Base-by-base conservation (phyloP, 64 coral and sea anemone genomes). In the Montipora foliosa region DNA sequence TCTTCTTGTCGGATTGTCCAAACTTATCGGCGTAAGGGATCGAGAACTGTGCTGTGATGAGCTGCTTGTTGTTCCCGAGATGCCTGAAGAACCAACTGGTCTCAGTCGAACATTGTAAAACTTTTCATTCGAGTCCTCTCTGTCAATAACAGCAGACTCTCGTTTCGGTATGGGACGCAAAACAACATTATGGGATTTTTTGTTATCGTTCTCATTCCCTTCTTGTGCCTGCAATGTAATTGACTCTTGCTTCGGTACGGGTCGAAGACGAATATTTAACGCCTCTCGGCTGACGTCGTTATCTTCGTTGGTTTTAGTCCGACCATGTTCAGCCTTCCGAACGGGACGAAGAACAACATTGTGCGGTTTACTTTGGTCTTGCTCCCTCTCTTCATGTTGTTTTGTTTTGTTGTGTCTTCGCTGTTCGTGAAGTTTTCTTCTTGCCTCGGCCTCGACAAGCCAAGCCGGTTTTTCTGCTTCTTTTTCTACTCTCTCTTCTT, bases 391-490 rank as follows among this genome's bases (percentile, higher is more conserved):
- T 49, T 68, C 64, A 20, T 86, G 82, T 52, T 86, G 45, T 50
- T 86, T 86, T 10, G 62, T 17, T 72, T 50, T 72, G n/a, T 47
- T 17, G 22, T 80, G 74, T 49, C 92, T 51, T 14, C 92, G 84
- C 46, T 72, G 74, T 79, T 88, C 92, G 46, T 93, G 92, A 3
- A 79, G 84, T 81, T 93, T 93, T 47, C 92, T 68, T 10, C 92
- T 77, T 11, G 92, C 76, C 47, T 93, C 92, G 3, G 92, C 92
- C 50, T 93, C 92, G 4, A 88, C 92, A 14, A 93, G 62, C 92
- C 92, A 93, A 80, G 84, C 76, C 4, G 92, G 92, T 93, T 88
- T 93, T 58, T 93, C 92, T 47, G 64, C 48, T 88, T 93, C 84
- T 51, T 80, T 87, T 46, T 93, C 92, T 1, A 78, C 74, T 80